These are phyloP conservation scores for Neomorphus geoffroyi DNA, from an alignment of 2,797 vertebrate genomes.

Conservation along the genomic window DNA sequence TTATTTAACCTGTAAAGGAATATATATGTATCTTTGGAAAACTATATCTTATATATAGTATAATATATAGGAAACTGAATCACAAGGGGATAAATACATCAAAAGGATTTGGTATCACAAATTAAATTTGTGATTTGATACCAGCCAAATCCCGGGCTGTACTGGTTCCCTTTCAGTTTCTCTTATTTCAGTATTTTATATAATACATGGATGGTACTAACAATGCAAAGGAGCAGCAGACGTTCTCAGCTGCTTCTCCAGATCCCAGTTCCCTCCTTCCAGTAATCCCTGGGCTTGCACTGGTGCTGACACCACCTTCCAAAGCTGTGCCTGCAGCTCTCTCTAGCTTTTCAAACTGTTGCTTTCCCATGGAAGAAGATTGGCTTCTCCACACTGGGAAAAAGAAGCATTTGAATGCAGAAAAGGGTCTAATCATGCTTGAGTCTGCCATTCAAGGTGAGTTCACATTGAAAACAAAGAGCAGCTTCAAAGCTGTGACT, in stretches of 20 bases:
- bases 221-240: not conserved
- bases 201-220: constrained; percentile 55
- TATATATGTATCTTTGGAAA: constrained; percentile 64
- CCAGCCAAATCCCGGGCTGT: constrained; percentile 64
- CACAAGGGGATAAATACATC: constrained; percentile 57
- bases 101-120: constrained; percentile 57
- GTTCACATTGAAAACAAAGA: not conserved
- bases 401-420: not conserved
- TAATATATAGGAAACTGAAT: constrained; percentile 67
- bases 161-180: constrained; percentile 70
- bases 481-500: not conserved
- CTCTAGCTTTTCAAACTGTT: not conserved
- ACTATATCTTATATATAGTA: constrained; percentile 61
- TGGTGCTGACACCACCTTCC: not conserved
- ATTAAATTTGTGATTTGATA: constrained; percentile 47
- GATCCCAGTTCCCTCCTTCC: not conserved
- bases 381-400: not conserved
- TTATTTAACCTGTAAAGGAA: constrained; percentile 70
- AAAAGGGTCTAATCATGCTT: not conserved
- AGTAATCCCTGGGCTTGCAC: not conserved
- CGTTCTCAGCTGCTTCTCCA: constrained; percentile 5
- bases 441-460: not conserved
- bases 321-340: not conserved
- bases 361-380: not conserved
- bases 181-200: constrained; percentile 67